Percentiles rank a stretch among this genome's conserved stretches.
Evolutionary conservation across 1,140 invertebrate species (phyloP).

Genomic region (Musca domestica): DNA sequence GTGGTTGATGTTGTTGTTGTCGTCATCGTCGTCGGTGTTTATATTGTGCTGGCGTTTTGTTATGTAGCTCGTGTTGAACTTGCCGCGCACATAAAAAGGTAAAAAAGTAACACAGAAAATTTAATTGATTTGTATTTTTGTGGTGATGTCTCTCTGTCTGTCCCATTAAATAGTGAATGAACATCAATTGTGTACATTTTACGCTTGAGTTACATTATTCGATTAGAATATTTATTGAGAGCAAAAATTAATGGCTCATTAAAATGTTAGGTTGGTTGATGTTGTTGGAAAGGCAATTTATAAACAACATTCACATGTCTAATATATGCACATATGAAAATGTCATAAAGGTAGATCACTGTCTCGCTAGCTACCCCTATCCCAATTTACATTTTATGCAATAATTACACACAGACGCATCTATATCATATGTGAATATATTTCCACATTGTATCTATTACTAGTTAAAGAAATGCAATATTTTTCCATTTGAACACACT

Average conservation of each 20-base stretch:
- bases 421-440: slow-evolving; percentile 15
- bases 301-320: too few species aligned
- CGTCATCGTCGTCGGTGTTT: too few species aligned
- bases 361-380: neutral
- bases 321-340: neutral
- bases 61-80: too few species aligned
- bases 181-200: too few species aligned
- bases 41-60: too few species aligned
- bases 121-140: slow-evolving; percentile 17
- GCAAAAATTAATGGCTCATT: slow-evolving; percentile 18
- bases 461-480: neutral
- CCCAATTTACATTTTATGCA: neutral
- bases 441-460: neutral
- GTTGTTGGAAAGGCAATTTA: neutral
- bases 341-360: too few species aligned
- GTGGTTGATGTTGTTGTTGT: too few species aligned
- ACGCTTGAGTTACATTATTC: too few species aligned
- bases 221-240: slow-evolving; percentile 16
- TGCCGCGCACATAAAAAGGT: too few species aligned
- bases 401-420: neutral
- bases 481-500: too few species aligned
- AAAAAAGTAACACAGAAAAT: neutral
- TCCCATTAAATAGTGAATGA: slow-evolving; percentile 1
- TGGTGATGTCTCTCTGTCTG: neutral
- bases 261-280: neutral